These are phyloP conservation scores for Stegophylla sp. DNA, from an alignment of 2,888 invertebrate genomes.

Conservation along the genomic window DNA sequence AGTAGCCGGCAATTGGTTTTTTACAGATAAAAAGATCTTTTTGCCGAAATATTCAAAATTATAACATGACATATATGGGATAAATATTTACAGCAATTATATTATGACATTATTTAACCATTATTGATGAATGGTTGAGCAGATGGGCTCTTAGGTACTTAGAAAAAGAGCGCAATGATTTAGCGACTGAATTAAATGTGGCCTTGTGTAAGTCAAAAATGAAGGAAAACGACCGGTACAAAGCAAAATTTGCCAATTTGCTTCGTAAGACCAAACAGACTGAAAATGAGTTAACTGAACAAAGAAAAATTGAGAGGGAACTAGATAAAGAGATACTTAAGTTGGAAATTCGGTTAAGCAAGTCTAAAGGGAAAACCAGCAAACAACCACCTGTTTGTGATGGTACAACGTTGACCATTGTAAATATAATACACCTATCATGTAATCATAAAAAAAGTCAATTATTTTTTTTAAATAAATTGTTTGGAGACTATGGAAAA, in stretches of 20 bases:
- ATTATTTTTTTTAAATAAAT: too few species aligned
- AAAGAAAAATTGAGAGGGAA: slow-evolving; percentile 10
- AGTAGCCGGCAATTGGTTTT: too few species aligned
- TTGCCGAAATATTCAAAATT: too few species aligned
- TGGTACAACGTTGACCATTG: background rate
- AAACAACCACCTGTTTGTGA: background rate
- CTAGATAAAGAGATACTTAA: slow-evolving; percentile 6
- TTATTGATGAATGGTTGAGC: background rate
- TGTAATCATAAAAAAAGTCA: background rate
- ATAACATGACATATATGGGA: too few species aligned
- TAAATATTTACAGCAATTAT: too few species aligned
- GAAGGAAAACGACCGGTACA: background rate
- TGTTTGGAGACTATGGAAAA: too few species aligned
- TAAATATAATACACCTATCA: background rate
- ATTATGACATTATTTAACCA: too few species aligned
- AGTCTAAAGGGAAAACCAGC: background rate
- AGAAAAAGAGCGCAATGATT: slow-evolving; percentile 14
- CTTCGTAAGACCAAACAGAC: background rate
- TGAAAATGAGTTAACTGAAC: background rate
- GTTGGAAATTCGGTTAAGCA: background rate
- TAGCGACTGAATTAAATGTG: slow-evolving; percentile 2
- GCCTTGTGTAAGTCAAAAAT: background rate
- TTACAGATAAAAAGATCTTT: too few species aligned
- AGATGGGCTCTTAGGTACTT: slow-evolving; percentile 31
- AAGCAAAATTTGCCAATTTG: background rate